A percentile compares a stretch with the other conserved stretches of the same genome.
phyloP scores from a whole-genome alignment of 2,797 vertebrate species.

The Sebastes trivittatus region DNA sequence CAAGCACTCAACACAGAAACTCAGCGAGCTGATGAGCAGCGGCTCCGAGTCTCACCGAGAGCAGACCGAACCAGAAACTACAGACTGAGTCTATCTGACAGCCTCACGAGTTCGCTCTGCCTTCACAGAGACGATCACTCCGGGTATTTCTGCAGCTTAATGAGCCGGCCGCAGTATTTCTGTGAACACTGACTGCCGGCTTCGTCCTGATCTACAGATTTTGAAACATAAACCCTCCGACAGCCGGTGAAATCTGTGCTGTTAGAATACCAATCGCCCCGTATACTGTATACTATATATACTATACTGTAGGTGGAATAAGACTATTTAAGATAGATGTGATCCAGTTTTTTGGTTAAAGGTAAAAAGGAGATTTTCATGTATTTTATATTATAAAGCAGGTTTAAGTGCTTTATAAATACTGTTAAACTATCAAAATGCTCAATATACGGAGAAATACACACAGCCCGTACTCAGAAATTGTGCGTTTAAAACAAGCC shows the following conservation, averaged over 20 bases:
- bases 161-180: not conserved
- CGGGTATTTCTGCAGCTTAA: not conserved
- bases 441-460: too few relatives aligned
- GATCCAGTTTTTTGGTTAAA: too few relatives aligned
- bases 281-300: too few relatives aligned
- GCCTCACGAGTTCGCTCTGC: slow-evolving; percentile 5
- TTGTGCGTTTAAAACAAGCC: too few relatives aligned
- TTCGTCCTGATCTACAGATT: not conserved
- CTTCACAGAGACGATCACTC: not conserved
- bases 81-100: not conserved
- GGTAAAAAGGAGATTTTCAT: too few relatives aligned
- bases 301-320: not conserved
- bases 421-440: too few relatives aligned
- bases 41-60: not conserved
- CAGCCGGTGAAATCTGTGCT: not conserved
- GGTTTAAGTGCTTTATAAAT: too few relatives aligned
- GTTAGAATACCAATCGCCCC: not conserved
- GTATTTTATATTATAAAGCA: too few relatives aligned
- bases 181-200: not conserved
- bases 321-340: not conserved
- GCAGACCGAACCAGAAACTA: not conserved
- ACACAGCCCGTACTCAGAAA: too few relatives aligned
- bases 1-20: slow-evolving; percentile 3
- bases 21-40: slow-evolving; percentile 3
- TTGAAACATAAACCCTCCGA: not conserved